phyloP scores from a whole-genome alignment of 1,140 invertebrate species.

The Tetramorium parvispinum region DNA sequence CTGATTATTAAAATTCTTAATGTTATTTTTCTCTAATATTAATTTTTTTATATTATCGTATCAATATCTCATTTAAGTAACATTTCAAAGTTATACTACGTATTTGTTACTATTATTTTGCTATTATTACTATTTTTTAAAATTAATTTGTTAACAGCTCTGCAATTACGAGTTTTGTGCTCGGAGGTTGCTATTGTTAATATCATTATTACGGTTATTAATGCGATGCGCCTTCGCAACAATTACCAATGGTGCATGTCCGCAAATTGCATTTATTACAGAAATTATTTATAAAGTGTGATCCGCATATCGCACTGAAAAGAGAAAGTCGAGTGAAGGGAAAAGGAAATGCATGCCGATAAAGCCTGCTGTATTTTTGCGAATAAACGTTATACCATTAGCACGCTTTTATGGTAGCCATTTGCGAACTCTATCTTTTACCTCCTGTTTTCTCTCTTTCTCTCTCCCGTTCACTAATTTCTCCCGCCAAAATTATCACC shows the following conservation, averaged over 20 bases:
- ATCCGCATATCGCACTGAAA: conserved; percentile 11
- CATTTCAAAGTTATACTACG: not conserved
- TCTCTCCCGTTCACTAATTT: conserved; percentile 42
- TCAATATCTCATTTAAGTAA: not conserved
- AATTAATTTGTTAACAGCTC: conserved; percentile 25
- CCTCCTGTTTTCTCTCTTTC: not conserved
- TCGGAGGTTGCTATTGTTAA: conserved; percentile 25
- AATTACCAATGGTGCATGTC: conserved; percentile 42
- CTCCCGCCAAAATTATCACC: conserved; percentile 42
- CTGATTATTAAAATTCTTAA: not conserved
- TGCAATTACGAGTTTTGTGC: not conserved
- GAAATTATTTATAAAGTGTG: conserved; percentile 43
- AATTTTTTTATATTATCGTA: conserved; percentile 1
- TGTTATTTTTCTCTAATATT: not conserved
- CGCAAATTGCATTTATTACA: conserved; percentile 50
- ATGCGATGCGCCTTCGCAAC: conserved; percentile 40
- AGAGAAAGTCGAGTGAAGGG: not conserved
- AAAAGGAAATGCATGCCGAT: conserved; percentile 41
- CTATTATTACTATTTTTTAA: not conserved
- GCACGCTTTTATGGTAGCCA: conserved; percentile 46
- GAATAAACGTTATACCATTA: conserved; percentile 53
- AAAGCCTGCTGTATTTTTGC: conserved; percentile 45
- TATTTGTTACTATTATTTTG: not conserved
- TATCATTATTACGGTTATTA: conserved; percentile 44
- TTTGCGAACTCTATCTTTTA: conserved; percentile 5